phyloP scores from a whole-genome alignment of 2,888 invertebrate species.

The Eledona agricola region DNA sequence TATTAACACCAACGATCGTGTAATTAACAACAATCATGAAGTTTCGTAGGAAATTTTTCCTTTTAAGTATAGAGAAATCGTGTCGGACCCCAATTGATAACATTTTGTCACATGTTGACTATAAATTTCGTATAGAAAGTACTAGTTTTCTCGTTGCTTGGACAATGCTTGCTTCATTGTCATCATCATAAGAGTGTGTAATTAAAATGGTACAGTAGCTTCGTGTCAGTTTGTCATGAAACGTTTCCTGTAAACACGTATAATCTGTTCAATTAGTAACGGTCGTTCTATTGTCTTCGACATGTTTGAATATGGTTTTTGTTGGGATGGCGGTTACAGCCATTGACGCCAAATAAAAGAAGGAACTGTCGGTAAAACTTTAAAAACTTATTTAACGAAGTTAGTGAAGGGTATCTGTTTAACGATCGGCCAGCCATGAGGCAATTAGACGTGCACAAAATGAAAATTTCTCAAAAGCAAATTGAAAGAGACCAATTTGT shows the following conservation, averaged over 20 bases:
- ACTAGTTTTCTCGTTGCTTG: no score
- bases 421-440: slow-evolving; percentile 24
- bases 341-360: slow-evolving; percentile 10
- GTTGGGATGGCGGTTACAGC: slow-evolving; percentile 5
- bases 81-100: no score
- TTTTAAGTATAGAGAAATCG: no score
- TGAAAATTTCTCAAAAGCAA: slow-evolving; percentile 35
- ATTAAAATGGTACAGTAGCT: no score
- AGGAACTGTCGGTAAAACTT: slow-evolving; percentile 18
- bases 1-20: slow-evolving; percentile 12
- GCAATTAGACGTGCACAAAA: slow-evolving; percentile 26
- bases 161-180: no score
- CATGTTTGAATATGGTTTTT: slow-evolving; percentile 3
- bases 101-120: no score
- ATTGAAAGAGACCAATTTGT: slow-evolving; percentile 47
- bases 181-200: no score
- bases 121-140: no score
- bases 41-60: no score
- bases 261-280: no score
- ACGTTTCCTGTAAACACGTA: no score
- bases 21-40: slow-evolving; percentile 20
- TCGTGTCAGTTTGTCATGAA: no score
- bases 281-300: background rate
- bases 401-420: slow-evolving; percentile 29
- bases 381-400: slow-evolving; percentile 26